Evolutionary conservation across 2,888 invertebrate genomes (phyloP).

Genomic region (Ganaspis brasiliensis): DNA sequence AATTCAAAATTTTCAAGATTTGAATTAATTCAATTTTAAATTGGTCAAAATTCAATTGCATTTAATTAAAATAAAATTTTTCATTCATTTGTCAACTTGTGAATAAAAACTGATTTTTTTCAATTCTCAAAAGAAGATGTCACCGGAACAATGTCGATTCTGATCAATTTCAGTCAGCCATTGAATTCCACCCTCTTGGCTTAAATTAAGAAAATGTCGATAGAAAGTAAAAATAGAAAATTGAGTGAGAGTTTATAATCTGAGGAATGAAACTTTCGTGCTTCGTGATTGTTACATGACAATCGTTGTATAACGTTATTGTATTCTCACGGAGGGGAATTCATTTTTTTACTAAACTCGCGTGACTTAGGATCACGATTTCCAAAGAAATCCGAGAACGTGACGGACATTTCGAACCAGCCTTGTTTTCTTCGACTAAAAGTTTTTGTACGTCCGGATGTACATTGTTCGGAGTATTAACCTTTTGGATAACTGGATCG

Average conservation of each 20-base stretch:
- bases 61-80: too few relatives aligned
- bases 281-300: slow-evolving; percentile 29
- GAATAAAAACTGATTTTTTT: too few relatives aligned
- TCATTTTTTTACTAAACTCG: slow-evolving; percentile 25
- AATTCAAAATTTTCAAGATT: too few relatives aligned
- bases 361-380: slow-evolving; percentile 42
- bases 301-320: slow-evolving; percentile 32
- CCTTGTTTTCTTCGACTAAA: slow-evolving; percentile 36
- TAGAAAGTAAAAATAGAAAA: slow-evolving; percentile 22
- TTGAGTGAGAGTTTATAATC: slow-evolving; percentile 13
- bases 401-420: slow-evolving; percentile 28
- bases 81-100: too few relatives aligned
- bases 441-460: slow-evolving; percentile 33
- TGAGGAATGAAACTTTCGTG: slow-evolving; percentile 6
- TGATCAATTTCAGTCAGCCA: too few relatives aligned
- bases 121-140: too few relatives aligned
- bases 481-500: slow-evolving; percentile 17
- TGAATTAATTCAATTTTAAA: too few relatives aligned
- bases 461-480: slow-evolving; percentile 28
- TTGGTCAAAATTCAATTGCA: too few relatives aligned
- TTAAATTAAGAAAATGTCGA: background rate
- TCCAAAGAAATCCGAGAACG: slow-evolving; percentile 38
- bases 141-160: too few relatives aligned
- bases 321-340: slow-evolving; percentile 33
- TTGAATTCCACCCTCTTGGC: too few relatives aligned